Evolutionary conservation across 2,797 vertebrate species (phyloP).

Genomic region (Heterohyrax brucei): DNA sequence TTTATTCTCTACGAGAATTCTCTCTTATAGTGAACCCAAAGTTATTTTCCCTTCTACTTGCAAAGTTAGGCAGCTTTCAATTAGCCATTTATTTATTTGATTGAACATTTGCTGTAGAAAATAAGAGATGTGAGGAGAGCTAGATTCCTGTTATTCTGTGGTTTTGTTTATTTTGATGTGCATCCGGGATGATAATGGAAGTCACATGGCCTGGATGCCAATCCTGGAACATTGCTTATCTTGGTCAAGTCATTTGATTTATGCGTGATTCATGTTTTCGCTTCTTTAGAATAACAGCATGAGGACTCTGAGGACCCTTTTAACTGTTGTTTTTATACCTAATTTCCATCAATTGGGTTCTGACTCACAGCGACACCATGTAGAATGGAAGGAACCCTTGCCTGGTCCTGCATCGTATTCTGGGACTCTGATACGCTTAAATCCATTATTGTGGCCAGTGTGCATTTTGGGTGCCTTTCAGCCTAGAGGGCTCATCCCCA

Average conservation of each 20-base stretch:
- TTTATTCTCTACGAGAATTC: not conserved
- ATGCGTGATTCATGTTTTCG: not conserved
- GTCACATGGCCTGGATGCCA: not conserved
- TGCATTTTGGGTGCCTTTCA: not conserved
- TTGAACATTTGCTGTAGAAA: not conserved
- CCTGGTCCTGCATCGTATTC: not conserved
- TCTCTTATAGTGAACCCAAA: not conserved
- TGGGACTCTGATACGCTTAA: not conserved
- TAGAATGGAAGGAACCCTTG: not conserved
- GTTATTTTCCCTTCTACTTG: not conserved
- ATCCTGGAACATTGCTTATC: not conserved
- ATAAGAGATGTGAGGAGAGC: not conserved
- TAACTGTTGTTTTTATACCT: not conserved
- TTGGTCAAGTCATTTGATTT: not conserved
- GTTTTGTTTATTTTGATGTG: not conserved
- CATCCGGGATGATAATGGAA: not conserved
- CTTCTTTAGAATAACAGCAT: not conserved
- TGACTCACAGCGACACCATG: no score
- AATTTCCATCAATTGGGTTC: no score
- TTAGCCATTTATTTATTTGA: not conserved
- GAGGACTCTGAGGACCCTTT: not conserved
- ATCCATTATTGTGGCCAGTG: not conserved
- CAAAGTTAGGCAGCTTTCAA: not conserved
- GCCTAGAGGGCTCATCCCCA: not conserved
- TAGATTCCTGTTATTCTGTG: not conserved